Percentiles rank a stretch among this genome's conserved stretches.
phyloP scores from a whole-genome alignment of 2,888 invertebrate genomes.

The Geophilus truncorum region DNA sequence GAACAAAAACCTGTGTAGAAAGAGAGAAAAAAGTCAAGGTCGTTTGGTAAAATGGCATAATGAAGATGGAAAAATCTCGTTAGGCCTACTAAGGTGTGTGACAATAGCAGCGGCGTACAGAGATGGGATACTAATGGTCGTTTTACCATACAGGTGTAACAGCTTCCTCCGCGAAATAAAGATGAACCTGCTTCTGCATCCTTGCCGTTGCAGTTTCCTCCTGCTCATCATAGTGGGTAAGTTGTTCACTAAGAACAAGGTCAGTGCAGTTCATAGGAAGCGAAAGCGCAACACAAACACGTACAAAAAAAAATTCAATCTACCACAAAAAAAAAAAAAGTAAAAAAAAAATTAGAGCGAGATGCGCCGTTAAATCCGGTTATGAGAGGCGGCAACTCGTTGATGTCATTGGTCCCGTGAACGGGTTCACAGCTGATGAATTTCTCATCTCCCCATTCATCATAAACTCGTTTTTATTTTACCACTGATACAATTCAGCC shows the following conservation, averaged over 20 bases:
- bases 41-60: too few species aligned
- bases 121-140: not conserved
- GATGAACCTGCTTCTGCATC: conserved; percentile 10
- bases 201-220: not conserved
- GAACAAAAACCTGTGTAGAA: too few species aligned
- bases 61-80: not conserved
- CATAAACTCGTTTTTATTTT: not conserved
- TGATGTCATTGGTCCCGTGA: not conserved
- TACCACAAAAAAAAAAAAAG: not conserved
- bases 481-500: not conserved
- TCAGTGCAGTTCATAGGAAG: not conserved
- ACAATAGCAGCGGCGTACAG: not conserved
- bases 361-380: not conserved
- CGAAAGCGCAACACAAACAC: too few species aligned
- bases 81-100: not conserved
- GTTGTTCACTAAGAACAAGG: not conserved
- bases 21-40: not conserved
- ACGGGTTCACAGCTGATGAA: not conserved
- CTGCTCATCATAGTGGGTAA: not conserved
- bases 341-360: not conserved
- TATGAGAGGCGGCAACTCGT: too few species aligned
- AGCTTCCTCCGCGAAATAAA: not conserved
- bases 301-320: too few species aligned
- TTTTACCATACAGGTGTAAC: not conserved
- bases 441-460: not conserved